phyloP scores from a whole-genome alignment of 2,113 vertebrate genomes.

The Pelvicachromis taeniatus region DNA sequence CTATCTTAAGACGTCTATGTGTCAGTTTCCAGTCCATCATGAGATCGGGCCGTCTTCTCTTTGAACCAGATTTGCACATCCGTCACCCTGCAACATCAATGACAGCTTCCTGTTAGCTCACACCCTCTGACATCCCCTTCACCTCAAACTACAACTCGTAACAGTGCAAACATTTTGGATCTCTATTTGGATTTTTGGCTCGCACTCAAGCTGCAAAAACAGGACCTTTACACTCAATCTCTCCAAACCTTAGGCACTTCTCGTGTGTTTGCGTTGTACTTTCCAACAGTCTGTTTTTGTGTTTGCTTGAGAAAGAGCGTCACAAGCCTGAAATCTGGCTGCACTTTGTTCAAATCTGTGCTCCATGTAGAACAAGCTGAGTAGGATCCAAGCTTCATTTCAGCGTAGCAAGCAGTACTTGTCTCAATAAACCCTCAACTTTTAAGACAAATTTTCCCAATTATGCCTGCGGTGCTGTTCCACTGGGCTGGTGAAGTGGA shows the following conservation, averaged over 20 bases:
- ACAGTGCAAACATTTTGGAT: not conserved
- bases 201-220: not conserved
- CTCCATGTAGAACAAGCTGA: not conserved
- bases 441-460: not conserved
- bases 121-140: not conserved
- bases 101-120: not conserved
- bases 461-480: not conserved
- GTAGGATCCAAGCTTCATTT: slow-evolving; percentile 3
- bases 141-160: not conserved
- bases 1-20: not conserved
- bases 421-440: slow-evolving; percentile 20
- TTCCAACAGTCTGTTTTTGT: not conserved
- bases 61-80: not conserved
- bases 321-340: not conserved
- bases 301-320: not conserved
- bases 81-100: not conserved
- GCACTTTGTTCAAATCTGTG: not conserved
- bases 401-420: not conserved
- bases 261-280: not conserved
- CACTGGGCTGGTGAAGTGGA: not conserved
- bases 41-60: not conserved
- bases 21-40: not conserved
- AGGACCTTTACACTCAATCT: not conserved
- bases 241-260: not conserved
- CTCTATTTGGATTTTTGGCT: not conserved